Percentiles rank a stretch among this genome's conserved stretches.
Evolutionary conservation across 2,113 vertebrate genomes (phyloP).

Genomic region (Megaceryle torquata): DNA sequence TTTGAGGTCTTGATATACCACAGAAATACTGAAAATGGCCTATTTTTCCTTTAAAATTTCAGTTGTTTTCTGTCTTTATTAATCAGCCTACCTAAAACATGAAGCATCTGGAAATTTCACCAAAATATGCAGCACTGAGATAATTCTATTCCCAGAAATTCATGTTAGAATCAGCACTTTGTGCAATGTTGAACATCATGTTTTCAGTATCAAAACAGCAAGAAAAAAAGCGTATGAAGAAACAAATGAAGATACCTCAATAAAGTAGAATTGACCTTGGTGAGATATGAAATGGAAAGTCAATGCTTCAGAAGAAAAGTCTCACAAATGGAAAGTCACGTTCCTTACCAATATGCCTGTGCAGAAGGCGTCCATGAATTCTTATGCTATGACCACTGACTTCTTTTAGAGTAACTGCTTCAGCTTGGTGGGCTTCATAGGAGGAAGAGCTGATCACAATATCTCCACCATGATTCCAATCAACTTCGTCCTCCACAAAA

Average conservation of each 20-base stretch:
- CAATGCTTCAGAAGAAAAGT: neutral
- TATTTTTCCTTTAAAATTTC: neutral
- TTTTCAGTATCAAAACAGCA: neutral
- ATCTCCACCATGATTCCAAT: constrained; percentile 65
- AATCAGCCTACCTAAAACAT: neutral
- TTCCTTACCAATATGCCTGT: constrained; percentile 73
- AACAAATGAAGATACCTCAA: neutral
- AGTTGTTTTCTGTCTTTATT: neutral
- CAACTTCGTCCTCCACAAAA: constrained; percentile 62
- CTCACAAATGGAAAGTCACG: neutral
- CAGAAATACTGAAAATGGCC: neutral
- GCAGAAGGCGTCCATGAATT: constrained; percentile 45
- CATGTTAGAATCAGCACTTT: neutral
- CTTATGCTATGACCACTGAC: constrained; percentile 53
- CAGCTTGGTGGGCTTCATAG: constrained; percentile 76
- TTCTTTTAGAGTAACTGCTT: constrained; percentile 68
- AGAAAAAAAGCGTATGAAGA: neutral
- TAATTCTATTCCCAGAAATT: neutral
- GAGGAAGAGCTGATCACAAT: constrained; percentile 74
- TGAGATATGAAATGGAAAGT: neutral
- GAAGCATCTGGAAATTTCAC: neutral
- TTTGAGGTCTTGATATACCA: neutral
- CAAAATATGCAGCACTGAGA: neutral
- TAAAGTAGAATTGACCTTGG: neutral
- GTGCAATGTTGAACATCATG: neutral